Evolutionary conservation across 2,113 vertebrate genomes (phyloP).

Genomic region (Psittacus erithacus): DNA sequence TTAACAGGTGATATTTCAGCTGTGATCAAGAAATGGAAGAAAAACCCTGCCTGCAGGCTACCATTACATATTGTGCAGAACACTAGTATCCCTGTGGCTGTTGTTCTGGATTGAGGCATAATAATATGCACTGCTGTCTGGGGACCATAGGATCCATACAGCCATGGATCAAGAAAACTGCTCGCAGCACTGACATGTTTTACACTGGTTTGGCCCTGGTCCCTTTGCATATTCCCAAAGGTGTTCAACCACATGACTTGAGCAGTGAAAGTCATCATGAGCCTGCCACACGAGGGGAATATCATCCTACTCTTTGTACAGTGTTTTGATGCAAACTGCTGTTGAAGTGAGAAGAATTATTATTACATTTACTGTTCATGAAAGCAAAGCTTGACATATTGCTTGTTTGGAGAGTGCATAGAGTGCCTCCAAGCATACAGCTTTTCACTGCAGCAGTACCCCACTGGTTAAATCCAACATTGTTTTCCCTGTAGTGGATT

Average conservation of each 20-base stretch:
- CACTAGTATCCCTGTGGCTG: background rate
- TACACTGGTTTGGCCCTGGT: background rate
- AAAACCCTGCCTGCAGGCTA: constrained; percentile 48
- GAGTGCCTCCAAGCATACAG: background rate
- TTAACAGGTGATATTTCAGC: constrained; percentile 48
- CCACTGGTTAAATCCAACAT: background rate
- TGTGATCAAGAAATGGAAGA: constrained; percentile 51
- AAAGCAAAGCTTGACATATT: constrained; percentile 30
- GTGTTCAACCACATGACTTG: background rate
- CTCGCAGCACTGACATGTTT: background rate
- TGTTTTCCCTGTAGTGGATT: constrained; percentile 42
- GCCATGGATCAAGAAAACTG: background rate
- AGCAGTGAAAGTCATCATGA: background rate
- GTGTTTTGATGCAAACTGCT: background rate
- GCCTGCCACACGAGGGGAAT: background rate
- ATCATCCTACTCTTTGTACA: background rate
- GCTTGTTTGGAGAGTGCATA: background rate
- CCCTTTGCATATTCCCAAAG: background rate
- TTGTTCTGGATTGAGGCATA: background rate
- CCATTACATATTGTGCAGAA: background rate
- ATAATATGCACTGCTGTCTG: background rate
- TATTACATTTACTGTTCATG: background rate
- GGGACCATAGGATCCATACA: background rate
- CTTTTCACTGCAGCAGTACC: background rate
- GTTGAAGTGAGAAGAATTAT: background rate